Evolutionary conservation across 2,797 vertebrate genomes (phyloP).

Genomic region (Oreochromis mossambicus): DNA sequence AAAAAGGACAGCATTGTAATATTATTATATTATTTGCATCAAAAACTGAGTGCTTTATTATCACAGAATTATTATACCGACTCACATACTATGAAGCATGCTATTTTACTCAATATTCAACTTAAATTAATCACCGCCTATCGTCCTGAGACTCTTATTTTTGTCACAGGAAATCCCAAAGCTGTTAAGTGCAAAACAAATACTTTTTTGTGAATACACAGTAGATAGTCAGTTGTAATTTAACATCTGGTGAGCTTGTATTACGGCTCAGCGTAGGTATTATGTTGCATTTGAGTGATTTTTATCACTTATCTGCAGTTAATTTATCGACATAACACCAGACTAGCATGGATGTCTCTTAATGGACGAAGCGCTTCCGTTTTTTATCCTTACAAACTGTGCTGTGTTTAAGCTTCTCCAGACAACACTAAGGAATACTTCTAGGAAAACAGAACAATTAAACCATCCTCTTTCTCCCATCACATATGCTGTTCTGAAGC

Average conservation of each 20-base stretch:
- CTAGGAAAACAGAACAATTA: not conserved
- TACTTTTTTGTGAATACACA: not conserved
- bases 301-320: not conserved
- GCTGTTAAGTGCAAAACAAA: not conserved
- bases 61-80: not conserved
- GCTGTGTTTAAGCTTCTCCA: not conserved
- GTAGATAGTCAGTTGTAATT: not conserved
- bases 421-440: conserved; percentile 4
- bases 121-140: not conserved
- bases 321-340: not conserved
- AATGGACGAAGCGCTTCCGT: not conserved
- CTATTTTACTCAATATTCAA: not conserved
- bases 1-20: not conserved
- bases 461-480: not conserved
- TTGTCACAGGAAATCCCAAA: not conserved
- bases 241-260: not conserved
- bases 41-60: not conserved
- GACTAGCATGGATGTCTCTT: not conserved
- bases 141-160: not conserved
- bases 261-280: not conserved
- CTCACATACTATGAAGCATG: not conserved
- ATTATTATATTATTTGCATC: not conserved
- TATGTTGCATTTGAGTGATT: not conserved
- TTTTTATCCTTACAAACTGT: not conserved
- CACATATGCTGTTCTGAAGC: not conserved